Percentiles rank a stretch among this genome's conserved stretches.
phyloP scores from a whole-genome alignment of 2,113 vertebrate genomes.

The Sander vitreus region DNA sequence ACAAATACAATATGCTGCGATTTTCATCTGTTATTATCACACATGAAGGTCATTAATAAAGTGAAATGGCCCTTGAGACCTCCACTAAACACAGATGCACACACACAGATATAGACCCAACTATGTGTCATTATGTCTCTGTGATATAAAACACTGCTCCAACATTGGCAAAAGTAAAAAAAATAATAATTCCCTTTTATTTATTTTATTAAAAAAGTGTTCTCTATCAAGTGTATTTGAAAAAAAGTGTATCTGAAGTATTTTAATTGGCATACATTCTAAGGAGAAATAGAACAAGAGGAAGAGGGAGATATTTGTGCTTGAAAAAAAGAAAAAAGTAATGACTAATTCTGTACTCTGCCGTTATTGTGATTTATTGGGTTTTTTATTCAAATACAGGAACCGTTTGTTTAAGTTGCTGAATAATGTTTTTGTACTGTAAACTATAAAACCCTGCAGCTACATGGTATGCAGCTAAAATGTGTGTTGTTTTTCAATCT shows the following conservation, averaged over 20 bases:
- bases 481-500: slow-evolving; percentile 80
- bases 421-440: slow-evolving; percentile 81
- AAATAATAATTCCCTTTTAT: background rate
- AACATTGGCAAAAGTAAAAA: slow-evolving; percentile 11
- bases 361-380: slow-evolving; percentile 48
- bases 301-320: slow-evolving; percentile 35
- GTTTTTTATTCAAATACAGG: slow-evolving; percentile 79
- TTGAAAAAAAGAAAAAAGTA: slow-evolving; percentile 22
- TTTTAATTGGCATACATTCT: slow-evolving; percentile 53
- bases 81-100: slow-evolving; percentile 33
- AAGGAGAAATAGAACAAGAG: slow-evolving; percentile 35
- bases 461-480: slow-evolving; percentile 43
- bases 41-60: slow-evolving; percentile 73
- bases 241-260: slow-evolving; percentile 18
- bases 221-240: no score
- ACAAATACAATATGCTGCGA: slow-evolving; percentile 66
- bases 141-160: slow-evolving; percentile 11
- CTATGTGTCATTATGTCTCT: slow-evolving; percentile 29
- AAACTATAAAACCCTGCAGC: slow-evolving; percentile 51
- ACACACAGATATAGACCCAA: slow-evolving; percentile 34
- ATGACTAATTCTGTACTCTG: slow-evolving; percentile 59
- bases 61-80: slow-evolving; percentile 54
- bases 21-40: slow-evolving; percentile 70
- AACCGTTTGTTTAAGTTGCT: slow-evolving; percentile 82
- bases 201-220: slow-evolving; percentile 21